phyloP scores from a whole-genome alignment of 2,797 vertebrate species.

The Typhlichthys subterraneus region DNA sequence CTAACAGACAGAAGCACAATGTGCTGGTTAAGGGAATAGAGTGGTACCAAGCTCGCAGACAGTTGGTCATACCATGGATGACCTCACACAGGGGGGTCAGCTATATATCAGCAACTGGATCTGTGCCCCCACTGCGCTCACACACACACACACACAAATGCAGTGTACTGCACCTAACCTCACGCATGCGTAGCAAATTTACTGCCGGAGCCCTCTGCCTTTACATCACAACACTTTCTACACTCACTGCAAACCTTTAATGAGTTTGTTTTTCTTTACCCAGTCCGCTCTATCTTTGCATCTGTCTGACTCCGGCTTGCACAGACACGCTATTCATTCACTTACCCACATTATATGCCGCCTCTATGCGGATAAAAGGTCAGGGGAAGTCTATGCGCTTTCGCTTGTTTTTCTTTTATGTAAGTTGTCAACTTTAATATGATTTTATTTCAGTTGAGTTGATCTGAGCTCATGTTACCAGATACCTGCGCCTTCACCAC shows the following conservation, averaged over 20 bases:
- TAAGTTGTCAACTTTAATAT: too few relatives aligned
- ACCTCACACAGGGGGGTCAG: slow-evolving; percentile 22
- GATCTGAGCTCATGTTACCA: too few relatives aligned
- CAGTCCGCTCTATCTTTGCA: neutral
- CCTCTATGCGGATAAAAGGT: too few relatives aligned
- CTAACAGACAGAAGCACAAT: slow-evolving; percentile 17
- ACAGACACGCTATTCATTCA: slow-evolving; percentile 7
- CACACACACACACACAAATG: slow-evolving; percentile 6
- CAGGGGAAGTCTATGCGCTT: too few relatives aligned
- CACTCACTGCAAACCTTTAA: slow-evolving; percentile 7
- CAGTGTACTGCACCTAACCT: slow-evolving; percentile 1
- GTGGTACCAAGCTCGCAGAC: slow-evolving; percentile 31
- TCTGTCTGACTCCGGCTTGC: slow-evolving; percentile 5
- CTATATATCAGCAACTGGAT: slow-evolving; percentile 51
- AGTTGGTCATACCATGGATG: slow-evolving; percentile 16
- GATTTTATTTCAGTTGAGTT: too few relatives aligned
- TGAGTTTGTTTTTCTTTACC: neutral
- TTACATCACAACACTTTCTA: neutral
- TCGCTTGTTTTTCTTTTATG: too few relatives aligned
- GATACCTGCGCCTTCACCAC: slow-evolving; percentile 8
- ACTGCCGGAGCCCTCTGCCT: neutral
- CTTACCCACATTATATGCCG: neutral
- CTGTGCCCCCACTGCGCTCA: slow-evolving; percentile 3
- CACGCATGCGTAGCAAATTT: neutral
- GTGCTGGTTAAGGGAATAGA: slow-evolving; percentile 18